Evolutionary conservation across 92 coral and sea anemone species (phyloP), one percentile per base, ranked within the genome.

Genomic region (Heteractis magnifica): DNA sequence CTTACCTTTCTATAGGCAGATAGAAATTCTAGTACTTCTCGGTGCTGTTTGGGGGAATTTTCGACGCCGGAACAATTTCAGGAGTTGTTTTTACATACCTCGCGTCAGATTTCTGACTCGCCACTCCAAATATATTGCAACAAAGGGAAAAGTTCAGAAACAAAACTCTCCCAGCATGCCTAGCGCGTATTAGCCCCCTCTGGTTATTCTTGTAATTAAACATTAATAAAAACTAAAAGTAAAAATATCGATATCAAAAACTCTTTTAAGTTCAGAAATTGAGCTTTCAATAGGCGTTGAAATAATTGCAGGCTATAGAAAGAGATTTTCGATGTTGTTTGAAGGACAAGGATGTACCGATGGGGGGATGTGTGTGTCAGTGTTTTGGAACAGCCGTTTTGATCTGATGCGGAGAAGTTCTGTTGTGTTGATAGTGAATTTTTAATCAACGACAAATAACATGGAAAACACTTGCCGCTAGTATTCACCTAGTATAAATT

Each of bases 91-190:
- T 86, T 68, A 78, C 89, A 84, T 86, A 81, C 86, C 89, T 84
- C 80, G 87, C 85, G 81, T 85, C 92, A 86, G 88, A 89, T 89
- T 89, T 89, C 86, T 77, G 87, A 86, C 89, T 87, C 82, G 87
- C 84, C 88, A 89, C 92, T 89, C 87, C 83, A 89, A 88, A 81
- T 71, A 71, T 80, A 70, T 89, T 85, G 76, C 92, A 89, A 89
- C 90, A 89, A 87, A 90, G 91, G 92, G 92, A 88, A 93, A 93
- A 93, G 91, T 93, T 93, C 90, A 75, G 87, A 85, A 91, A 92
- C 92, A 85, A 88, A 91, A 90, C 94, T 91, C 87, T 79, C 97
- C 97, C 97, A 93, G 91, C 88, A 93, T 86, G 97, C 97, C 64
- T 49, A 71, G 97, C 94, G 94, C 87, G 91, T 86, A 72, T 52